A percentile compares a stretch with the other conserved stretches of the same genome.
Conservation (phyloP, 2,888 invertebrate species). For the Eupithecia subumbrata region DNA sequence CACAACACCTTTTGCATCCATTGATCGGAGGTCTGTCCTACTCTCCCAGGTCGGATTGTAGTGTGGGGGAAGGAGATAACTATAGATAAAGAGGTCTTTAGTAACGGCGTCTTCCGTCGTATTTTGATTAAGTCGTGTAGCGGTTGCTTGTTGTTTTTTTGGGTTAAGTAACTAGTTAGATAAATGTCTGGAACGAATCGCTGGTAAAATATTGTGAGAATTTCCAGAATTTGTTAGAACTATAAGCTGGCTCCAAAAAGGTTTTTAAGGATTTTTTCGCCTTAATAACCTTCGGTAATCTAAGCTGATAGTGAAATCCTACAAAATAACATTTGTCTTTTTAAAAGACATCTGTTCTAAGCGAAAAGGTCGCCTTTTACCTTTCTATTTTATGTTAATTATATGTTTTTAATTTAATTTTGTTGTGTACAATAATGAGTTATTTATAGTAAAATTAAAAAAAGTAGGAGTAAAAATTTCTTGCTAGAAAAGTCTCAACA, state of each 20-base stretch:
- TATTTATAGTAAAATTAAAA: no score
- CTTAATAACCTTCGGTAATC: not conserved
- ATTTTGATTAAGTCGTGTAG: conserved; percentile 67
- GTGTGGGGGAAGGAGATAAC: conserved; percentile 61
- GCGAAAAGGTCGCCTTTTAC: no score
- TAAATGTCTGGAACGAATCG: conserved; percentile 17
- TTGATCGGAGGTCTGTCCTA: conserved; percentile 70
- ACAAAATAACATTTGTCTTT: not conserved
- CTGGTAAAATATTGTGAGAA: conserved; percentile 1
- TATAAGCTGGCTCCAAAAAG: not conserved
- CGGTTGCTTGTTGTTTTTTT: conserved; percentile 62
- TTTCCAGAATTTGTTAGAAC: conserved; percentile 1
- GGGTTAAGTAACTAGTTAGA: conserved; percentile 11
- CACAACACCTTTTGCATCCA: conserved; percentile 74
- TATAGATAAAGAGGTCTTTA: conserved; percentile 55
- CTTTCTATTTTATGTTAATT: no score
- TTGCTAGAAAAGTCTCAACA: no score
- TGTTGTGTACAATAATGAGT: no score
- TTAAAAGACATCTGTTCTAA: not conserved
- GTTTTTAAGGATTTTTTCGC: not conserved
- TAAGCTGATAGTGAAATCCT: not conserved
- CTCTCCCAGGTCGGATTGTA: conserved; percentile 45
- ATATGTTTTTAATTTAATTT: no score
- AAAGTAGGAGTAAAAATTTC: no score
- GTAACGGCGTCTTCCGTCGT: conserved; percentile 75